Evolutionary conservation across 1,140 invertebrate genomes (phyloP).

Genomic region (Microplitis demolitor): DNA sequence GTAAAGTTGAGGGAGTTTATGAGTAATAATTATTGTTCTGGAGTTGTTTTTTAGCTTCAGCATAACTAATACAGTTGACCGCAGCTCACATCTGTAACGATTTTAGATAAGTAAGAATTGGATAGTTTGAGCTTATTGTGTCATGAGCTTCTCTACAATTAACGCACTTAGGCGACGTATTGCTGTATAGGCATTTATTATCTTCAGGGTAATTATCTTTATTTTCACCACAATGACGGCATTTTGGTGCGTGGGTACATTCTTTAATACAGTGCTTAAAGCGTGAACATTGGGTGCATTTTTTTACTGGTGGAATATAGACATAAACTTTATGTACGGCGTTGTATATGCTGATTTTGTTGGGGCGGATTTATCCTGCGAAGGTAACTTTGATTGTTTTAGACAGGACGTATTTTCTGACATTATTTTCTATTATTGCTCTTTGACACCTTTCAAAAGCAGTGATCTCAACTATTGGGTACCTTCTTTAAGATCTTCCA

Average conservation of each 20-base stretch:
- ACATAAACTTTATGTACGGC: too few species aligned
- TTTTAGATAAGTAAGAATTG: neutral
- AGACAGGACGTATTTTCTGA: neutral
- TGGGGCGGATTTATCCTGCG: too few species aligned
- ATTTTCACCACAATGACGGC: too few species aligned
- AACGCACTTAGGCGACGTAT: neutral
- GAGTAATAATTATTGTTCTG: neutral
- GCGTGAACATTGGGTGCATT: too few species aligned
- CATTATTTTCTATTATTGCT: neutral
- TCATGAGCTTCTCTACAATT: neutral
- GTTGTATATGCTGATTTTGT: too few species aligned
- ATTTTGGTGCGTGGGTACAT: too few species aligned
- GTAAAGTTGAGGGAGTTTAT: neutral
- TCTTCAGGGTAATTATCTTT: too few species aligned
- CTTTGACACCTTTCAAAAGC: neutral
- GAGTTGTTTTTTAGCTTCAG: neutral
- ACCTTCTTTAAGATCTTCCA: neutral
- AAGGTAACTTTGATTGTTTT: too few species aligned
- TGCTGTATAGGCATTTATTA: too few species aligned
- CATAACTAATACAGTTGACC: neutral
- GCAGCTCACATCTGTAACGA: neutral
- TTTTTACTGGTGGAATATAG: too few species aligned
- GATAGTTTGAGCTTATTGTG: neutral
- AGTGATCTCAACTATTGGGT: too few species aligned
- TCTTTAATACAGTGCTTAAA: too few species aligned